Evolutionary conservation across 2,888 invertebrate species (phyloP).

Genomic region (Sinotaia quadrata): DNA sequence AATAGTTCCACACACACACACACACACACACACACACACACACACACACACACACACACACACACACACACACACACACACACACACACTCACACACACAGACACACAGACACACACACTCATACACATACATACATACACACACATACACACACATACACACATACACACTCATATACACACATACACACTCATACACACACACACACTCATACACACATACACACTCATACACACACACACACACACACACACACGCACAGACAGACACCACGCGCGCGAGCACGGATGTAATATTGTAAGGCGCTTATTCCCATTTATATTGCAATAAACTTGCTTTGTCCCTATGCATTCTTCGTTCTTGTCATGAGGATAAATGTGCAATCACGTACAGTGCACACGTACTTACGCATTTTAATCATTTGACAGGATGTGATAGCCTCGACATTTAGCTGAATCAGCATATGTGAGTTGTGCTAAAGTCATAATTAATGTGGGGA

Average conservation of each 20-base stretch:
- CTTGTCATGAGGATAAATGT: too few relatives aligned
- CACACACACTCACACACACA: not conserved
- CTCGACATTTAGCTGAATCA: too few relatives aligned
- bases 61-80: constrained; percentile 16
- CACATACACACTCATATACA: not conserved
- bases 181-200: not conserved
- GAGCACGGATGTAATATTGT: too few relatives aligned
- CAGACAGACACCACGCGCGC: not conserved
- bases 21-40: constrained; percentile 18
- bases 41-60: constrained; percentile 8
- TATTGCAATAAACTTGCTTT: too few relatives aligned
- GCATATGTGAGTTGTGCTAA: too few relatives aligned
- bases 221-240: not conserved
- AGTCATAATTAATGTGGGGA: too few relatives aligned
- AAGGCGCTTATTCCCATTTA: too few relatives aligned
- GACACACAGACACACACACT: constrained; percentile 5
- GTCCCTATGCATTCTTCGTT: too few relatives aligned
- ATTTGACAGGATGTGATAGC: too few relatives aligned
- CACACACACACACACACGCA: not conserved
- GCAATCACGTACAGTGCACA: too few relatives aligned
- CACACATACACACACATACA: not conserved
- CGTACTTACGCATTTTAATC: too few relatives aligned
- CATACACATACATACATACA: not conserved
- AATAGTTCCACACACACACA: not conserved
- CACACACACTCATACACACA: not conserved